Conservation (phyloP, 2,113 vertebrate species). For the Pollimyrus isidori region DNA sequence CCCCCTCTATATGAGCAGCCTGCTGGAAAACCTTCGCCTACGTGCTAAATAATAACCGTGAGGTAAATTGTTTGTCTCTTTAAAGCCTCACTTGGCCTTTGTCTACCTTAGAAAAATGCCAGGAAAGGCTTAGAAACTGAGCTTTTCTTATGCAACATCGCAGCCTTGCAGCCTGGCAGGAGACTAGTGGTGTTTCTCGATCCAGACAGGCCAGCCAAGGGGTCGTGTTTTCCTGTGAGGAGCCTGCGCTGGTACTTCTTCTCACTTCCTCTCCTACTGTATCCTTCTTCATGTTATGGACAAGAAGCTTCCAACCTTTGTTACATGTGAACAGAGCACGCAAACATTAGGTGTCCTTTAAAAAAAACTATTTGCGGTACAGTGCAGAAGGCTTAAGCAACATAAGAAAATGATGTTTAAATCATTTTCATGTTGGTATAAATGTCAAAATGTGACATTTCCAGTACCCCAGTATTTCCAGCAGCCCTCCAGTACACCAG, state of each 20-base stretch:
- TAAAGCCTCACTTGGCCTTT: not conserved
- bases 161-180: not conserved
- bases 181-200: not conserved
- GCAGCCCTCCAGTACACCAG: no score
- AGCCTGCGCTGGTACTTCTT: not conserved
- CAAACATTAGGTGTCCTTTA: not conserved
- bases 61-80: not conserved
- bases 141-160: not conserved
- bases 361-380: not conserved
- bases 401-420: no score
- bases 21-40: not conserved
- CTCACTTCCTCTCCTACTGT: not conserved
- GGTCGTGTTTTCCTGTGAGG: not conserved
- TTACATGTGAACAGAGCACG: not conserved
- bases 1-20: not conserved
- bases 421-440: no score
- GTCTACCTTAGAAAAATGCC: not conserved
- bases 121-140: not conserved
- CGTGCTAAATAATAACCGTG: not conserved
- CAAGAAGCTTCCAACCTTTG: not conserved
- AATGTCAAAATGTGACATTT: no score
- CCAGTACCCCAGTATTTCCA: no score
- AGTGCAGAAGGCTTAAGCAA: no score
- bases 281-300: not conserved
- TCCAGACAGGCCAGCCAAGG: not conserved